Conservation (phyloP, 53 echinoderm and acorn worm genomes). For the Holothuria leucospilota region DNA sequence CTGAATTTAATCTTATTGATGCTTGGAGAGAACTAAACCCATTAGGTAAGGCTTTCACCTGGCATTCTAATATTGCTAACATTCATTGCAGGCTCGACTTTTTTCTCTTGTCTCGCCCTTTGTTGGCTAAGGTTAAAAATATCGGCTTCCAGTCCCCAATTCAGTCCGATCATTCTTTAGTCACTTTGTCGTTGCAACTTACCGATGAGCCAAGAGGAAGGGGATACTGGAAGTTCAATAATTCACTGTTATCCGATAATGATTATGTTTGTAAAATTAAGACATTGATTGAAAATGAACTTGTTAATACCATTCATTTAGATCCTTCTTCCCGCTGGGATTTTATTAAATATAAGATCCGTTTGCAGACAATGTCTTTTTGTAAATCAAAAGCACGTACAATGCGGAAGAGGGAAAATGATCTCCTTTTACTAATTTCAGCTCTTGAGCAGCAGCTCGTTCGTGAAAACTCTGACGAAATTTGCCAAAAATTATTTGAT, state of each 20-base stretch:
- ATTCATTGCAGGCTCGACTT: too few species aligned
- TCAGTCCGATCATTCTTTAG: conserved; percentile 27
- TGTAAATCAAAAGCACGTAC: background rate
- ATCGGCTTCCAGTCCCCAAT: background rate
- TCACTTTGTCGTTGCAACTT: conserved; percentile 36
- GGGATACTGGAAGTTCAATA: conserved; percentile 40
- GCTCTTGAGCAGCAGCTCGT: conserved; percentile 17
- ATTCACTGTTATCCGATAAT: conserved; percentile 16
- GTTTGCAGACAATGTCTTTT: conserved; percentile 11
- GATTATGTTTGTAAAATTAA: conserved; percentile 24
- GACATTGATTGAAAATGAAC: conserved; percentile 1
- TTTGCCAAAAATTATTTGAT: background rate
- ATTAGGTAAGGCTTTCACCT: background rate
- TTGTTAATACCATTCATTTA: background rate
- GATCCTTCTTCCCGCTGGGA: conserved; percentile 37
- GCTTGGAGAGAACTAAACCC: background rate
- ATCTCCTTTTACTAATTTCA: background rate
- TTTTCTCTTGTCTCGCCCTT: background rate
- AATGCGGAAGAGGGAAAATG: conserved; percentile 19
- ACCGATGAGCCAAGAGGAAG: conserved; percentile 4
- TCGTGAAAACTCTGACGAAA: background rate
- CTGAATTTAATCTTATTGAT: background rate
- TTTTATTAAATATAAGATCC: conserved; percentile 53
- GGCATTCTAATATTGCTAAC: background rate
- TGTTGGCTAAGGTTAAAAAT: background rate